These are phyloP conservation scores for Notechis scutatus DNA, from an alignment of 2,113 vertebrate genomes.

Conservation along the genomic window DNA sequence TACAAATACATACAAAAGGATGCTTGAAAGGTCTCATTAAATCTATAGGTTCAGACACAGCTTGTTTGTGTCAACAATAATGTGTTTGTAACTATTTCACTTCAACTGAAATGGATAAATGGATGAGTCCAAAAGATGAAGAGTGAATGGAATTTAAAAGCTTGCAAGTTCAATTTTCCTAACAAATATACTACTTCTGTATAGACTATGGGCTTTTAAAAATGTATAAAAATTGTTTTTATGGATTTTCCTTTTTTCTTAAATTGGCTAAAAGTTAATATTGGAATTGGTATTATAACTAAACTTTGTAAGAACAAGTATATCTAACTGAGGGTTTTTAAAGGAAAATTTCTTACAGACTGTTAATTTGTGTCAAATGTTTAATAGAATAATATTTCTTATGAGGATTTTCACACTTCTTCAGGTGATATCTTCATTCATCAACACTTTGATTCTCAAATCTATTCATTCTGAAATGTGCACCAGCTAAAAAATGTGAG, in stretches of 20 bases:
- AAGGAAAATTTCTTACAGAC: neutral
- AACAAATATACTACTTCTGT: neutral
- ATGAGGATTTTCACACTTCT: neutral
- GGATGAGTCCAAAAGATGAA: neutral
- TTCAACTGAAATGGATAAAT: neutral
- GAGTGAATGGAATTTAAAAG: neutral
- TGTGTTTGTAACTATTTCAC: neutral
- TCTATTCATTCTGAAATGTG: neutral
- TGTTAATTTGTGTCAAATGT: neutral
- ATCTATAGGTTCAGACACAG: neutral
- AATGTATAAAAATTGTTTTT: neutral
- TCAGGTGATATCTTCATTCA: neutral
- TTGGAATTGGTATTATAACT: neutral
- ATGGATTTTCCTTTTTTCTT: neutral
- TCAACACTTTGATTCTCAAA: neutral
- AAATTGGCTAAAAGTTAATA: neutral
- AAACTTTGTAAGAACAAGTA: neutral
- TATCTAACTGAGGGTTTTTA: neutral
- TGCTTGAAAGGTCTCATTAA: neutral
- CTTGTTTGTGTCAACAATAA: neutral
- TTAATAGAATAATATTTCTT: neutral
- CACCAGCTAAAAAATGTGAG: neutral
- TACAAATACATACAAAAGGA: neutral
- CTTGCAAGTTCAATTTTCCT: neutral
- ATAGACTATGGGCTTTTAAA: neutral